Evolutionary conservation across 2,113 vertebrate genomes (phyloP), one percentile per base, ranked within the genome.

Genomic region (Cercocebus atys): DNA sequence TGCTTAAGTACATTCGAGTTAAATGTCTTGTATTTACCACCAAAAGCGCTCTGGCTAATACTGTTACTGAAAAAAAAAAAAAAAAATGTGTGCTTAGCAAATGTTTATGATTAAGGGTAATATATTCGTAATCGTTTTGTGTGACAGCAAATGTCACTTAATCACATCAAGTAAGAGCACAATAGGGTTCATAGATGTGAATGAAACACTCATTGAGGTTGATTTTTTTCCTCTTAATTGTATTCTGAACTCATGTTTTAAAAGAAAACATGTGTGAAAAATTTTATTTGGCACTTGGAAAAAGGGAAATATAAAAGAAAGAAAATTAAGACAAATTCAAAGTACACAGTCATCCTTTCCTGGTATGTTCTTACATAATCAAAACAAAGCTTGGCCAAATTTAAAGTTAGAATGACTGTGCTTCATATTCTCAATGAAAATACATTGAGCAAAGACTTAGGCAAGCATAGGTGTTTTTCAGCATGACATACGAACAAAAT

Each of bases 231-330:
- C 72, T 64, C 30, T 98, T 59, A 87, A 4, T 66, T 72, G 89
- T 88, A 22, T 61, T 87, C 43, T 43, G 52, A 92, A 55, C 7
- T 93, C 18, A 50, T 93, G 30, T 86, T 90, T 87, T 91, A 82
- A 95, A 90, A 96, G 45, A 70, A 85, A 92, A 86, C 9, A 38
- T 61, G 8, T 85, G 76, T 78, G 30, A 3, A 87, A 57, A 88
- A 61, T 96, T 90, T 88, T 93, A 95, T 40, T 92, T 95, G 84
- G 76, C 13, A 50, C 32, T 90, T 95, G 23, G 72, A 52, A 89
- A 95, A 86, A 61, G 40, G 45, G 2, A 90, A 94, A 88, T 88
- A 22, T 68, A 59, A 82, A 93, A 84, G 11, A 93, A 86, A 95
- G 82, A 93, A 84, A 97, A 68, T n/a, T 81, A 70, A 92, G 93